A percentile compares a stretch with the other conserved stretches of the same genome.
phyloP scores from a whole-genome alignment of 2,888 invertebrate species.

The Catocala fraxini region DNA sequence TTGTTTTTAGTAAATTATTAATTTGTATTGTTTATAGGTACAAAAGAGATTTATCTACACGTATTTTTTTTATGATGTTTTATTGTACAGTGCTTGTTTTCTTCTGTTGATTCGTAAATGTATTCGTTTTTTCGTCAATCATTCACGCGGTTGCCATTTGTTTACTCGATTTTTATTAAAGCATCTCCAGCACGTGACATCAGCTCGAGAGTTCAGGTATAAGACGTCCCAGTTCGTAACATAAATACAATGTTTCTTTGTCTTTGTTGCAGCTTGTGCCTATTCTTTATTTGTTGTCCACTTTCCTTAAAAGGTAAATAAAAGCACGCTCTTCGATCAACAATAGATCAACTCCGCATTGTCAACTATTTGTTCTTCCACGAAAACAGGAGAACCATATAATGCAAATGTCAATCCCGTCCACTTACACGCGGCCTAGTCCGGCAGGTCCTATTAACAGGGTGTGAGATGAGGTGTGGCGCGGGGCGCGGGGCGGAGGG shows the following conservation, averaged over 20 bases:
- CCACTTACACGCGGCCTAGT: constrained; percentile 31
- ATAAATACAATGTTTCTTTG: too few species aligned
- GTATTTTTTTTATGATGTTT: neutral
- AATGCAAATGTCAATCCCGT: constrained; percentile 31
- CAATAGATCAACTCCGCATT: constrained; percentile 8
- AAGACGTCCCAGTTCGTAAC: too few species aligned
- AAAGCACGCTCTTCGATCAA: neutral
- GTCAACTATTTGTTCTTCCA: constrained; percentile 14
- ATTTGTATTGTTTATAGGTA: too few species aligned
- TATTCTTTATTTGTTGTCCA: too few species aligned
- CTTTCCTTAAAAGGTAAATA: neutral
- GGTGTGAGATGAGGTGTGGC: constrained; percentile 53
- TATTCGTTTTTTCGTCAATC: too few species aligned
- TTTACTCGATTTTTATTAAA: too few species aligned
- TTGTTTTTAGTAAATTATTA: constrained; percentile 3
- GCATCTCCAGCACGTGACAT: too few species aligned
- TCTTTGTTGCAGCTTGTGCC: too few species aligned
- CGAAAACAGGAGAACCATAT: constrained; percentile 13
- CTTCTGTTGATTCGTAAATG: too few species aligned
- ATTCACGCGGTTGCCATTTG: too few species aligned
- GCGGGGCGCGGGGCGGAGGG: constrained; percentile 45
- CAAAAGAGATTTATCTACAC: neutral
- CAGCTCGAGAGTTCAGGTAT: too few species aligned
- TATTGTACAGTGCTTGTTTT: neutral
- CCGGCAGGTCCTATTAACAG: constrained; percentile 46